Evolutionary conservation across 2,797 vertebrate species (phyloP).

Genomic region (Thripadectes ignobilis): DNA sequence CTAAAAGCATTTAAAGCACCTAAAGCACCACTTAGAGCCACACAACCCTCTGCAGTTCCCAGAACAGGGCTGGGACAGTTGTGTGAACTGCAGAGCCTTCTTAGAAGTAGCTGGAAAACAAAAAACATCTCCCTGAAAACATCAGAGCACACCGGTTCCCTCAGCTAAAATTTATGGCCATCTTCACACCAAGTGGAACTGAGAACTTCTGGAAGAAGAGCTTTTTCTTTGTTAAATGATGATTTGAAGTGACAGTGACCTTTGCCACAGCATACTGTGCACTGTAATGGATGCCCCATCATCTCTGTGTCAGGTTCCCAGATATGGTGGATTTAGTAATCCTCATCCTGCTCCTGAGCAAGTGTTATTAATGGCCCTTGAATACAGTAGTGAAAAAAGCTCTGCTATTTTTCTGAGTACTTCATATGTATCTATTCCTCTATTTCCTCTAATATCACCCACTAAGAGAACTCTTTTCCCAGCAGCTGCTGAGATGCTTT

Average conservation of each 20-base stretch:
- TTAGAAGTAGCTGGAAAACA: background rate
- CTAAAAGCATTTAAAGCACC: background rate
- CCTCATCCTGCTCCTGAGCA: background rate
- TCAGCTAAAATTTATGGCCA: background rate
- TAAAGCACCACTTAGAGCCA: background rate
- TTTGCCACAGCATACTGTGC: background rate
- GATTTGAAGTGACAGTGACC: background rate
- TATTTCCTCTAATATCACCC: background rate
- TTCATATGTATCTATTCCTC: background rate
- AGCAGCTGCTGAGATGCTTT: background rate
- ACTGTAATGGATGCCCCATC: background rate
- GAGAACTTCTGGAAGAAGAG: background rate
- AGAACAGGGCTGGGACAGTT: rapidly evolving
- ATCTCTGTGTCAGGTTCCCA: background rate
- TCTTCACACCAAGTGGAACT: background rate
- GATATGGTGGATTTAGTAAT: background rate
- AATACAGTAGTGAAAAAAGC: background rate
- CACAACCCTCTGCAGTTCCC: background rate
- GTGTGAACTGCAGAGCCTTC: background rate
- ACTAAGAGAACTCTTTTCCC: background rate
- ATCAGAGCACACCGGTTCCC: background rate
- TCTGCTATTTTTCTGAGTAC: background rate
- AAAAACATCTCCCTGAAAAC: background rate
- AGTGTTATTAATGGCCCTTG: background rate
- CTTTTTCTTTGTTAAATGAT: background rate